phyloP scores from a whole-genome alignment of 1,140 invertebrate genomes.

The Trichonephila clavipes region DNA sequence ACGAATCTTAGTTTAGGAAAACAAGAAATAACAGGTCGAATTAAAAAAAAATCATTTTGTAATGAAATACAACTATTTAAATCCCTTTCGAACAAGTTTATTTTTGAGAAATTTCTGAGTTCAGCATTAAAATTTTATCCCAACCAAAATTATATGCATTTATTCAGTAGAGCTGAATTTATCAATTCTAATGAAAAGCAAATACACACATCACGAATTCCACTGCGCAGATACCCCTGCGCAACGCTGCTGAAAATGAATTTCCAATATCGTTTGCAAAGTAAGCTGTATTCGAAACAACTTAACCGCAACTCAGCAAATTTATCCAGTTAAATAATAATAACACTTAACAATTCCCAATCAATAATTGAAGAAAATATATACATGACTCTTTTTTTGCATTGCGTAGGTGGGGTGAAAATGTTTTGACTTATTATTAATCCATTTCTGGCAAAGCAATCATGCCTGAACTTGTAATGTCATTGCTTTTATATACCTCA shows the following conservation, averaged over 20 bases:
- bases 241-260: neutral
- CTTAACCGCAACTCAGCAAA: neutral
- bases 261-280: neutral
- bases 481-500: neutral
- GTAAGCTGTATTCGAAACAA: neutral
- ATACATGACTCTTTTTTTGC: neutral
- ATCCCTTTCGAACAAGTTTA: no score
- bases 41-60: no score
- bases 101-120: no score
- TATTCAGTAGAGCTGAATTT: no score
- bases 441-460: slow-evolving; percentile 7
- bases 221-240: neutral
- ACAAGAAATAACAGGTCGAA: no score
- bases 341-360: neutral
- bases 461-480: neutral
- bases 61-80: no score
- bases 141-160: no score
- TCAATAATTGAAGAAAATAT: neutral
- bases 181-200: no score
- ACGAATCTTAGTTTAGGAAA: no score
- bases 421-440: neutral
- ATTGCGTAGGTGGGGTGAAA: neutral
- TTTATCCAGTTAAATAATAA: neutral
- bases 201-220: neutral
- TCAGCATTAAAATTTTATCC: no score